Conservation (phyloP, 2,113 vertebrate species). For the Scortum barcoo region DNA sequence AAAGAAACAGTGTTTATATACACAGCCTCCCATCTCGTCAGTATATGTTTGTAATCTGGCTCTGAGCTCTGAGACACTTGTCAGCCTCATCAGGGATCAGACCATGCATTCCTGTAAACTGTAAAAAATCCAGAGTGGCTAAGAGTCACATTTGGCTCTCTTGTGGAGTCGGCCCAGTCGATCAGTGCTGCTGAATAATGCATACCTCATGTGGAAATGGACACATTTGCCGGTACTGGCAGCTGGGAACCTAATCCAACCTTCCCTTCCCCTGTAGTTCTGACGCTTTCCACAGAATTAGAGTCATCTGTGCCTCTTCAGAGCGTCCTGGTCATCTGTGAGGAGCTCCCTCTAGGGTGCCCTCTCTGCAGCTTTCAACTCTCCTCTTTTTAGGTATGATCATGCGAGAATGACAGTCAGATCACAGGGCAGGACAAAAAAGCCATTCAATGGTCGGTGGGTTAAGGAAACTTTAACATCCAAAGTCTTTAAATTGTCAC, state of each 20-base stretch:
- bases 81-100: slow-evolving; percentile 22
- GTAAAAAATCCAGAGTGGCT: slow-evolving; percentile 21
- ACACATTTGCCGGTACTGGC: slow-evolving; percentile 55
- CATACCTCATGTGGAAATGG: slow-evolving; percentile 46
- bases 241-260: slow-evolving; percentile 51
- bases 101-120: slow-evolving; percentile 26
- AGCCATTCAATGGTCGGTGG: slow-evolving; percentile 70
- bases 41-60: not conserved
- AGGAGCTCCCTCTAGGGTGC: slow-evolving; percentile 53
- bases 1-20: no score
- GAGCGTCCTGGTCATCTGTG: slow-evolving; percentile 40
- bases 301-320: slow-evolving; percentile 63
- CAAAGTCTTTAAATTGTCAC: slow-evolving; percentile 85
- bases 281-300: slow-evolving; percentile 58
- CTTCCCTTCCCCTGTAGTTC: slow-evolving; percentile 42
- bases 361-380: slow-evolving; percentile 55
- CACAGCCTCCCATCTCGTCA: slow-evolving; percentile 13
- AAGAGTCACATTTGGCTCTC: slow-evolving; percentile 38
- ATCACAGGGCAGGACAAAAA: slow-evolving; percentile 71
- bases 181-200: slow-evolving; percentile 68
- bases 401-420: slow-evolving; percentile 73
- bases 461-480: slow-evolving; percentile 86
- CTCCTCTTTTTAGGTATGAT: slow-evolving; percentile 33
- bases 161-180: slow-evolving; percentile 37
- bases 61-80: slow-evolving; percentile 13